Percentiles rank a stretch among this genome's conserved stretches.
Conservation (phyloP, 2,888 invertebrate species). For the Steinernema scapterisci region DNA sequence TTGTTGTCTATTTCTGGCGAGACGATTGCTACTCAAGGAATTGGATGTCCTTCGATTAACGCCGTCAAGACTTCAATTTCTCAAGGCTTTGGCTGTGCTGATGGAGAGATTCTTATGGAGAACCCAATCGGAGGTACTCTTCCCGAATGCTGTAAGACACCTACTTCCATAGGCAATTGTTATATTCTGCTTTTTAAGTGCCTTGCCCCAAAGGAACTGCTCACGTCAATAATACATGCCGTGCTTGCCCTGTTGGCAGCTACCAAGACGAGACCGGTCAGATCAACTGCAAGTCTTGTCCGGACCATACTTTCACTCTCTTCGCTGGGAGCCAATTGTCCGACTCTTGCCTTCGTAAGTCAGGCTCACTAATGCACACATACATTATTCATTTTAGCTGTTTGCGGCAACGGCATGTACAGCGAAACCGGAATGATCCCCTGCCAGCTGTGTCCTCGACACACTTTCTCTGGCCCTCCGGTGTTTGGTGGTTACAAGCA, state of each 20-base stretch:
- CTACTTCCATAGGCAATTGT: neutral
- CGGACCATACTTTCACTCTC: constrained; percentile 81
- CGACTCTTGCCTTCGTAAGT: constrained; percentile 54
- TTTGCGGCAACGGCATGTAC: constrained; percentile 90
- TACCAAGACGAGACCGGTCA: constrained; percentile 74
- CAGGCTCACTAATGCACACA: neutral
- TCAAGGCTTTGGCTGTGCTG: constrained; percentile 88
- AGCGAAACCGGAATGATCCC: constrained; percentile 87
- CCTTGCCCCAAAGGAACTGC: constrained; percentile 96
- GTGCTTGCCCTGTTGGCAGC: constrained; percentile 84
- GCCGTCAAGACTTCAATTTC: constrained; percentile 83
- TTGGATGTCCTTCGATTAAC: constrained; percentile 78
- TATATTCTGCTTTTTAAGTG: constrained; percentile 73
- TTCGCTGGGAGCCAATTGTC: constrained; percentile 79
- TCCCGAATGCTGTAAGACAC: constrained; percentile 83
- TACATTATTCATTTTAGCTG: constrained; percentile 71
- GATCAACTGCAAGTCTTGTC: constrained; percentile 90
- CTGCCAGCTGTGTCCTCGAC: constrained; percentile 89
- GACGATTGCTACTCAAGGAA: constrained; percentile 51
- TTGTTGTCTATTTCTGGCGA: constrained; percentile 56
- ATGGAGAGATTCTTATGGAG: constrained; percentile 81
- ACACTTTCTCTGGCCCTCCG: constrained; percentile 75
- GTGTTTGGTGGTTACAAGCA: constrained; percentile 55
- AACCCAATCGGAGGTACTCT: constrained; percentile 70
- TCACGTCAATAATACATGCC: constrained; percentile 85